phyloP scores from a whole-genome alignment of 1,140 invertebrate species.

The Nylanderia fulva region DNA sequence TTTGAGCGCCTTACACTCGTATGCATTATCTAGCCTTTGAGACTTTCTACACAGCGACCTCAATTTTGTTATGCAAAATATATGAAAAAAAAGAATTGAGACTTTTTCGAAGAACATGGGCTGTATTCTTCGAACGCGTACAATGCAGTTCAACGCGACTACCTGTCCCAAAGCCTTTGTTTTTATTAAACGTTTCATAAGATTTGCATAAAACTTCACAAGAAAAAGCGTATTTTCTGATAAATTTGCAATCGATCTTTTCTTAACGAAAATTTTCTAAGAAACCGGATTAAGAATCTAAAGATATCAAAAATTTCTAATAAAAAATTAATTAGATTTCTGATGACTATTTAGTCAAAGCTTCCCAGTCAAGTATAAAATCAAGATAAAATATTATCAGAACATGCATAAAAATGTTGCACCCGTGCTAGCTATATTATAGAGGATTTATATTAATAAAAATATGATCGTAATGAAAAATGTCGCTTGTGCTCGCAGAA shows the following conservation, averaged over 20 bases:
- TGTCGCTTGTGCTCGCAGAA: conserved; percentile 73
- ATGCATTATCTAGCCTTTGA: conserved; percentile 51
- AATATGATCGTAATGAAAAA: neutral
- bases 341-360: neutral
- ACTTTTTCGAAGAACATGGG: neutral
- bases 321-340: neutral
- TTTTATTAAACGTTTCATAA: conserved; percentile 28
- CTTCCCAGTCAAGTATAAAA: neutral
- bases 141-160: neutral
- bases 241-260: conserved; percentile 19
- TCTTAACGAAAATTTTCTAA: neutral
- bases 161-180: conserved; percentile 15
- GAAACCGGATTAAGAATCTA: neutral
- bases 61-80: conserved; percentile 57
- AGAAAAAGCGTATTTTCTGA: neutral
- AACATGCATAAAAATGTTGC: neutral
- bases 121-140: neutral
- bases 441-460: neutral
- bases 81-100: conserved; percentile 27
- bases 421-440: neutral
- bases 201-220: conserved; percentile 22
- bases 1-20: conserved; percentile 42
- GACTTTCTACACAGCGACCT: conserved; percentile 34
- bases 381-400: neutral
- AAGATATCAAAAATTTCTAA: neutral